Evolutionary conservation across 1,140 invertebrate species (phyloP), one percentile per base, ranked within the genome.

Genomic region (Zaprionus tsacasi): DNA sequence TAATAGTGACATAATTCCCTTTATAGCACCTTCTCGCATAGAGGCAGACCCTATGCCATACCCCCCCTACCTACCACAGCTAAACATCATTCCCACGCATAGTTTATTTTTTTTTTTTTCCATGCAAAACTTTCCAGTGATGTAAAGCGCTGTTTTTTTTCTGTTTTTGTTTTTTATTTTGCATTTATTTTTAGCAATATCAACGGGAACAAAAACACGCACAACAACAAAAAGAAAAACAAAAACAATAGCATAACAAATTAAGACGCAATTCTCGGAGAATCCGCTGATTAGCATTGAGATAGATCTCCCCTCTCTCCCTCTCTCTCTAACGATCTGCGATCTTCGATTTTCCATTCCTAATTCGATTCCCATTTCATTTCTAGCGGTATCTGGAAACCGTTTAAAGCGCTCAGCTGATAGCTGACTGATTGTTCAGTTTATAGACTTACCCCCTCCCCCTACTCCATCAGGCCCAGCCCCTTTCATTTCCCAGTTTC

Each of bases 91-190:
- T 48, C n/a, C 57, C 38, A 1, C 48, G 10, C 21, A 45, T 45
- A n/a, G 11, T 45, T 15, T 45, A 13, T 58, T 55, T 45, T 36
- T 50, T 63, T 43, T 38, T 30, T 30, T 55, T 52, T 30, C 43
- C 21, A 21, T 21, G 15, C 35, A 63, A 79, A 76, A 76, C 71
- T 82, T 82, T 82, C 79, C 79, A 78, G 70, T 30, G 48, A 52
- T 66, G 11, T 17, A 40, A 43, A 43, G 50, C 36, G n/a, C 17
- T 38, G 35, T 35, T 74, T 48, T 40, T 67, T 27, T 73, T 27
- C 15, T 72, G 36, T 73, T 55, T 50, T 66, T 35, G 33, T 17
- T 50, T 38, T 21, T 75, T 38, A 21, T 68, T 17, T 70, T 27
- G 15, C 54, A 64, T 64, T 70, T 75, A 70, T 70, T 75, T 59